Conservation (phyloP, 2,113 vertebrate genomes). For the Anguilla rostrata region DNA sequence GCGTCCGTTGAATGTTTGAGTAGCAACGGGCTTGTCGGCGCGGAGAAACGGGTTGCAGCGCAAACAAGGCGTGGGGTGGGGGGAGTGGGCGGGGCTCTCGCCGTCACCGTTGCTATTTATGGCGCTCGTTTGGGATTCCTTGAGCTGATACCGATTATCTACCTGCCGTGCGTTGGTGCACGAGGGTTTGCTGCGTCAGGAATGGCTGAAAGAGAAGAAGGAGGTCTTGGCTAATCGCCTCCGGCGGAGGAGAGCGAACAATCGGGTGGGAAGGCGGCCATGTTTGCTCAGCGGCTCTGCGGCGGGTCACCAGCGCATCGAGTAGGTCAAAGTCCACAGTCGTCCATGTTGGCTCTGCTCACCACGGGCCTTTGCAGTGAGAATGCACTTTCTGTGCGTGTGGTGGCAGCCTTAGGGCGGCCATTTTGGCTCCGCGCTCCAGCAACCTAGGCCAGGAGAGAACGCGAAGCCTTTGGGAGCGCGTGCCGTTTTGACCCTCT, state of each 20-base stretch:
- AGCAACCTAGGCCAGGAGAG: too few species aligned
- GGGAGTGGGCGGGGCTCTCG: not conserved
- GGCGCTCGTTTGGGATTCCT: not conserved
- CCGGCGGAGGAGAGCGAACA: not conserved
- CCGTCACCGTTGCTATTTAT: not conserved
- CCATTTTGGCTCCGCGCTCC: too few species aligned
- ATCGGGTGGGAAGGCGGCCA: not conserved
- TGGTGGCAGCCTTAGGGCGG: too few species aligned
- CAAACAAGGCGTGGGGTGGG: not conserved
- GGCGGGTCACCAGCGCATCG: too few species aligned
- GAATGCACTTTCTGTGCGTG: too few species aligned
- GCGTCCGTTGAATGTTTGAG: conserved; percentile 6
- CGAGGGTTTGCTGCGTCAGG: not conserved
- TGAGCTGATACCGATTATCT: not conserved
- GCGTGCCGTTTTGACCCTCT: too few species aligned
- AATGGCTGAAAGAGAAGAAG: not conserved
- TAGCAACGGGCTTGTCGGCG: not conserved
- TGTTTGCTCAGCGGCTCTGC: not conserved
- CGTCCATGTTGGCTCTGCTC: not conserved
- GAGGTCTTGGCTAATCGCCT: not conserved
- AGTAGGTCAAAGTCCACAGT: not conserved
- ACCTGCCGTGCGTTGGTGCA: not conserved
- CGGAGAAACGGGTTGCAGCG: not conserved
- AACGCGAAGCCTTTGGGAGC: too few species aligned
- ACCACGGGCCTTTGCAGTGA: too few species aligned